These are phyloP conservation scores for Nineta flava DNA, from an alignment of 2,888 invertebrate species.

Conservation along the genomic window DNA sequence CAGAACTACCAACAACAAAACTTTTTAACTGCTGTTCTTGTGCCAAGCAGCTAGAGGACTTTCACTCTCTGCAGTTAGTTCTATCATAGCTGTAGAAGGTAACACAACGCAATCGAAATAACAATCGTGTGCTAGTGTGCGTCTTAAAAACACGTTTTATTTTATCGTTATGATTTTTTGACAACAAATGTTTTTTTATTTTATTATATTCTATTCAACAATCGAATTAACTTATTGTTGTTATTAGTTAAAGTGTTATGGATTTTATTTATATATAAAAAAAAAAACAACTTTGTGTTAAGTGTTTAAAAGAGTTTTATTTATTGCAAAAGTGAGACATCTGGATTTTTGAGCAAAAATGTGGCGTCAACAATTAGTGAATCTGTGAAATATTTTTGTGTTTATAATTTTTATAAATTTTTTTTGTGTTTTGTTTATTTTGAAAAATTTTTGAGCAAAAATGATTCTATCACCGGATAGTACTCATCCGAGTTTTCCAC, in stretches of 20 bases:
- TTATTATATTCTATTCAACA: not conserved
- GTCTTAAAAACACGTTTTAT: too few species aligned
- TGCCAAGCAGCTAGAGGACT: conserved; percentile 19
- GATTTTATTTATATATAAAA: not conserved
- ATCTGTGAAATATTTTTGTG: not conserved
- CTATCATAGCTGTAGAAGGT: conserved; percentile 20
- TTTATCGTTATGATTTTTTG: too few species aligned
- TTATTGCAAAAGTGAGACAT: too few species aligned
- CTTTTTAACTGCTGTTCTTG: too few species aligned
- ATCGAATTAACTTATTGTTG: not conserved
- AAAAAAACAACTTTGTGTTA: not conserved
- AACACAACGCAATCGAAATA: not conserved
- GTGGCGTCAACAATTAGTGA: not conserved
- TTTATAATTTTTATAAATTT: conserved; percentile 7
- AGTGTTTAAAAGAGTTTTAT: not conserved
- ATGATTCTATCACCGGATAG: conserved; percentile 56
- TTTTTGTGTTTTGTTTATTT: conserved; percentile 8
- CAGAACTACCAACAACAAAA: not conserved
- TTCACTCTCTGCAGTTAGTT: conserved; percentile 30
- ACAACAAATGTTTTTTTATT: too few species aligned
- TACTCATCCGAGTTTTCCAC: conserved; percentile 35
- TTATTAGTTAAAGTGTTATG: too few species aligned
- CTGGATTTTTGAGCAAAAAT: too few species aligned
- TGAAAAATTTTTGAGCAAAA: conserved; percentile 12
- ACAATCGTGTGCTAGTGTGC: not conserved